These are phyloP conservation scores for Pelmatolapia mariae DNA, from an alignment of 2,113 vertebrate genomes.

Conservation along the genomic window DNA sequence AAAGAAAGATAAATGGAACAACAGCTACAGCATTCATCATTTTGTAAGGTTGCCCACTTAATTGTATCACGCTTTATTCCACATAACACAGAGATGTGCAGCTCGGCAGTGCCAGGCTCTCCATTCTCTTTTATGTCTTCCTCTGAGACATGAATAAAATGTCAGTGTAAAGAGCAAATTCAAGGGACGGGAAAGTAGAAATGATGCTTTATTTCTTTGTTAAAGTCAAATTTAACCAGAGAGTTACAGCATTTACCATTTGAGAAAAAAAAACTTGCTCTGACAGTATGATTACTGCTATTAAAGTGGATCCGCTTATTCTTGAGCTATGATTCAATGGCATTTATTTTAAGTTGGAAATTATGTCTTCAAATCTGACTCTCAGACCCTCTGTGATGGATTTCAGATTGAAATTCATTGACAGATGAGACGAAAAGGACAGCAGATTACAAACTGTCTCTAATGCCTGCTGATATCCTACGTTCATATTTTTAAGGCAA, in stretches of 20 bases:
- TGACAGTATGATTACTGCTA: not conserved
- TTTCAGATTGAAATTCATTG: not conserved
- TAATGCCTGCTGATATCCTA: not conserved
- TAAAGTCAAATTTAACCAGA: not conserved
- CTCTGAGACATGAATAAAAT: slow-evolving; percentile 18
- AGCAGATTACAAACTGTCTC: not conserved
- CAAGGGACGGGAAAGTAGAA: not conserved
- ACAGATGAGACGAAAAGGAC: not conserved
- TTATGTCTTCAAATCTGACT: not conserved
- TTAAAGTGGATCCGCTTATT: not conserved
- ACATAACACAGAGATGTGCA: not conserved
- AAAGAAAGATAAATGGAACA: slow-evolving; percentile 45
- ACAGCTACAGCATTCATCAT: slow-evolving; percentile 31
- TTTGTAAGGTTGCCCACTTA: not conserved
- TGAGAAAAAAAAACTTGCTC: not conserved
- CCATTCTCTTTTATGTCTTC: not conserved
- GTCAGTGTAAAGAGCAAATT: slow-evolving; percentile 4
- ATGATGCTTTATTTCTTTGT: not conserved
- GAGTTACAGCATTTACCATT: not conserved
- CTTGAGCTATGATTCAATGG: not conserved
- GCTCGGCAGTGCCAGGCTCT: not conserved
- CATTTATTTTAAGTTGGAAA: not conserved
- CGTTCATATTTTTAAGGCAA: not conserved
- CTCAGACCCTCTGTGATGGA: not conserved
- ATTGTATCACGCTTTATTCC: slow-evolving; percentile 9